phyloP scores from a whole-genome alignment of 2,888 invertebrate species.

The Sphaeridia pumilis region DNA sequence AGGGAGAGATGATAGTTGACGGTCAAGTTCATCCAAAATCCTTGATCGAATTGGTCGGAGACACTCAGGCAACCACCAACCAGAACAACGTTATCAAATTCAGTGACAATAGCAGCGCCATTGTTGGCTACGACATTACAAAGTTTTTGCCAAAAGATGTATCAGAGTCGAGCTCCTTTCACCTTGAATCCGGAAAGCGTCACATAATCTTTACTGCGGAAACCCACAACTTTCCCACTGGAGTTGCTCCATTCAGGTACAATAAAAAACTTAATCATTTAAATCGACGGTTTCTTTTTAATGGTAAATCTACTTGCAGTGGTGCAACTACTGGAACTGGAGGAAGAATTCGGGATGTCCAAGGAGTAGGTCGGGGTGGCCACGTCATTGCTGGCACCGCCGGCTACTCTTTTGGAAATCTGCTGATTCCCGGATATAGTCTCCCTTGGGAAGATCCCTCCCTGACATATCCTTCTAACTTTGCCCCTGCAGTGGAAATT shows the following conservation, averaged over 20 bases:
- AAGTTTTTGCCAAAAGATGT: conserved; percentile 58
- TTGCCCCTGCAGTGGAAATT: conserved; percentile 79
- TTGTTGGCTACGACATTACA: conserved; percentile 63
- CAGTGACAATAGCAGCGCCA: conserved; percentile 93
- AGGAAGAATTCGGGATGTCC: conserved; percentile 87
- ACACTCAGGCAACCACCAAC: conserved; percentile 74
- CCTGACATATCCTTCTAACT: conserved; percentile 70
- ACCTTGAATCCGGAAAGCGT: conserved; percentile 48
- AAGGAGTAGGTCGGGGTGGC: conserved; percentile 87
- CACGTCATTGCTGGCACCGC: conserved; percentile 91
- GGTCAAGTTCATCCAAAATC: conserved; percentile 65
- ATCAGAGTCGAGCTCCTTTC: conserved; percentile 50
- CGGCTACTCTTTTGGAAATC: conserved; percentile 89
- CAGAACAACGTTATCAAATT: conserved; percentile 93
- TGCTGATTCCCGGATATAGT: conserved; percentile 74
- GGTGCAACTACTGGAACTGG: conserved; percentile 98
- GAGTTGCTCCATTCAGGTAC: conserved; percentile 79
- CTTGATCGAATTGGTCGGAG: conserved; percentile 82
- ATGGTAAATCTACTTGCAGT: conserved; percentile 43
- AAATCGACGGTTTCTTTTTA: background rate
- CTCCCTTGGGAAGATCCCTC: conserved; percentile 73
- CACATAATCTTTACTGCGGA: conserved; percentile 97
- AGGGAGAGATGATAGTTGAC: conserved; percentile 73
- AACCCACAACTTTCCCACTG: conserved; percentile 97
- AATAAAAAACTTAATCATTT: too few relatives aligned